These are phyloP conservation scores for Zaprionus capensis DNA, from an alignment of 1,140 invertebrate genomes.

Conservation along the genomic window DNA sequence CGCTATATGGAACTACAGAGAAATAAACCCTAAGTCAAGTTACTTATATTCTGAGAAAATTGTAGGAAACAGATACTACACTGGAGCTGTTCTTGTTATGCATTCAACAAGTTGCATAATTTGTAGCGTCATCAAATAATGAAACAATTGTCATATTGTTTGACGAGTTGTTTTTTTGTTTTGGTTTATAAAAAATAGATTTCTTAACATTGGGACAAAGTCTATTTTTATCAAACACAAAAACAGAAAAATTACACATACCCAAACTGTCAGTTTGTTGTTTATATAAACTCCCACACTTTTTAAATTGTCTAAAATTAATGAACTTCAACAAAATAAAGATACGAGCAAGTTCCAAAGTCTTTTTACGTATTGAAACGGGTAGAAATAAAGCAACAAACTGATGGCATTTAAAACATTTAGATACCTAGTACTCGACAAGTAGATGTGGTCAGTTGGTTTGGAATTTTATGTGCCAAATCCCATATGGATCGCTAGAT, in stretches of 20 bases:
- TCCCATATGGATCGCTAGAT: too few relatives aligned
- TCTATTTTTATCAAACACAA: constrained; percentile 20
- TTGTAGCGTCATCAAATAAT: constrained; percentile 4
- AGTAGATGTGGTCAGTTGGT: too few relatives aligned
- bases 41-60: neutral
- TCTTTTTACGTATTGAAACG: neutral
- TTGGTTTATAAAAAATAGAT: constrained; percentile 1
- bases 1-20: neutral
- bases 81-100: constrained; percentile 1
- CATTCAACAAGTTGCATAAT: constrained; percentile 48
- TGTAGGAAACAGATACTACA: neutral
- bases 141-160: neutral
- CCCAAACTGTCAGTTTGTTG: neutral
- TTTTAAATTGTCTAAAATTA: neutral
- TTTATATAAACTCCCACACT: constrained; percentile 16
- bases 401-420: neutral
- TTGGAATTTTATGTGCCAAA: too few relatives aligned
- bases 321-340: neutral
- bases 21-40: too few relatives aligned
- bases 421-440: neutral
- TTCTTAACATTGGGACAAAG: constrained; percentile 5
- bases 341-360: constrained; percentile 1
- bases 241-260: neutral
- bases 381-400: neutral
- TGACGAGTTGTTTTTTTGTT: neutral